phyloP scores from a whole-genome alignment of 2,888 invertebrate genomes.

The Trypoxylon attenuatum region DNA sequence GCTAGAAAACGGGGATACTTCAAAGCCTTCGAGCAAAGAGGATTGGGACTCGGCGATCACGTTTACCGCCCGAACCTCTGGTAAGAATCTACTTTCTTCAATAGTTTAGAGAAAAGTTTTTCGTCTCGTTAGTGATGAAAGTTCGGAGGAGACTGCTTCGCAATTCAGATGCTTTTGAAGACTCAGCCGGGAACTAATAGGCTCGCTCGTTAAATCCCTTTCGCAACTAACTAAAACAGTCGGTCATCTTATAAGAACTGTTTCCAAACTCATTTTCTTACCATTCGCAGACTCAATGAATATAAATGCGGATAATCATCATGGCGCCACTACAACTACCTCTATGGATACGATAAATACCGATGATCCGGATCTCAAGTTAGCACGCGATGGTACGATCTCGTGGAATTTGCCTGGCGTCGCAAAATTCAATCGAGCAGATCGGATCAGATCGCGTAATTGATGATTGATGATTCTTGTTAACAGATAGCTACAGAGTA shows the following conservation, averaged over 20 bases:
- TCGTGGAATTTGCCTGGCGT: background rate
- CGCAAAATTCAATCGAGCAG: background rate
- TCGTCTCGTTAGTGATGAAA: background rate
- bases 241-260: conserved; percentile 26
- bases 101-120: too few relatives aligned
- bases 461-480: background rate
- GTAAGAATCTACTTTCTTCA: conserved; percentile 77
- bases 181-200: background rate
- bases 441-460: too few relatives aligned
- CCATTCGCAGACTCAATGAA: conserved; percentile 46
- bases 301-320: conserved; percentile 49
- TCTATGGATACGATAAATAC: conserved; percentile 56
- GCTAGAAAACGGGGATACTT: conserved; percentile 77
- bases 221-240: background rate
- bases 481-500: conserved; percentile 82
- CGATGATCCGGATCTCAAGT: conserved; percentile 50
- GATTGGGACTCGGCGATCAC: conserved; percentile 93
- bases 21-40: conserved; percentile 78
- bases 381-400: conserved; percentile 50
- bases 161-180: background rate
- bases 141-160: background rate
- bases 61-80: conserved; percentile 91
- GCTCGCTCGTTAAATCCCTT: background rate
- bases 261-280: conserved; percentile 13
- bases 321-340: conserved; percentile 49